Conservation (phyloP, 1,140 invertebrate genomes). For the Delia radicum region DNA sequence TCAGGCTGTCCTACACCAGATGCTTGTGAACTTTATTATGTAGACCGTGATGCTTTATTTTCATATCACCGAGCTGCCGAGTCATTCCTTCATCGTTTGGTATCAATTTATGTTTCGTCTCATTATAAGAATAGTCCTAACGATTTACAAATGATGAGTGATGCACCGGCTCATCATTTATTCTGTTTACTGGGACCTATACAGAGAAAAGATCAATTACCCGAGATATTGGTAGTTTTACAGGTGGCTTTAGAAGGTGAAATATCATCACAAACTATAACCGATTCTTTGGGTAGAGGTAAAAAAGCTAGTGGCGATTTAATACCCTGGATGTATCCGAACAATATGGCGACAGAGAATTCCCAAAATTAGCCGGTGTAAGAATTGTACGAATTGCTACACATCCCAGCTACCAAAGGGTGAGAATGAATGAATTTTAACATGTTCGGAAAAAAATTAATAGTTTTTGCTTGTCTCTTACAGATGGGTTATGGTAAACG, state of each 20-base stretch:
- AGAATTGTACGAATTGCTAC: conserved; percentile 95
- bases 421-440: conserved; percentile 50
- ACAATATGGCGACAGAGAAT: conserved; percentile 92
- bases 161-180: conserved; percentile 96
- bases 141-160: conserved; percentile 97
- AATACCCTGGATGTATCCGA: conserved; percentile 97
- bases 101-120: conserved; percentile 93
- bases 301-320: conserved; percentile 92
- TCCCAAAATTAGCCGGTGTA: conserved; percentile 86
- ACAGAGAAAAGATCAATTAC: conserved; percentile 70
- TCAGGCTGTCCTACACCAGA: conserved; percentile 85
- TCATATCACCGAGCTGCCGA: conserved; percentile 97
- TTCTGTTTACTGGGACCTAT: conserved; percentile 92
- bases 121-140: conserved; percentile 99
- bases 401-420: conserved; percentile 95
- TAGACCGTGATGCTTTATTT: conserved; percentile 93
- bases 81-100: conserved; percentile 87
- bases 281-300: conserved; percentile 77
- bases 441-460: not conserved
- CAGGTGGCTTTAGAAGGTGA: conserved; percentile 96
- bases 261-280: conserved; percentile 77
- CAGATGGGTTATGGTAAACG: conserved; percentile 93
- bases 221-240: conserved; percentile 89
- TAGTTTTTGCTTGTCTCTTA: conserved; percentile 30
- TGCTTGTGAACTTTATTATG: conserved; percentile 87